Evolutionary conservation across 2,888 invertebrate genomes (phyloP), one percentile per base, ranked within the genome.

Genomic region (Perithous albicinctus): DNA sequence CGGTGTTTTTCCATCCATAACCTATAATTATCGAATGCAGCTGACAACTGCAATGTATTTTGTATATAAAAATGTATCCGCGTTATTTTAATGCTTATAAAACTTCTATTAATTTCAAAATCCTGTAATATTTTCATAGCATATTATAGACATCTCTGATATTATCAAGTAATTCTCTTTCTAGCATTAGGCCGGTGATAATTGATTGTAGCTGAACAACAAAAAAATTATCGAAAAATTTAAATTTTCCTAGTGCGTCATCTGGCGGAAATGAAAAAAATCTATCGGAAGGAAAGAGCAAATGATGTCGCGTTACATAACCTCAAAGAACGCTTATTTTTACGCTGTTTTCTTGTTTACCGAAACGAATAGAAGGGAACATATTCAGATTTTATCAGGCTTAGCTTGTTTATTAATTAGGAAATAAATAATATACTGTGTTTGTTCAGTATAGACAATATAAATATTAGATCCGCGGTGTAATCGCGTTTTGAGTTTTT

Each of bases 1-100:
- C 54, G 54, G 54, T 15, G 6, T 29, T 56, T 56, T 56, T n/a
- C 2, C 12, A 1, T n/a, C n/a, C 54, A 56, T 56, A 56, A 56
- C 54, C 54, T 56, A 56, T 56, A 56, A 26, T n/a, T 26, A 26
- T 1, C 1, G 12, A 54, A 12, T 26, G 1, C 26, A 8, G n/a
- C n/a, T n/a, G n/a, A n/a, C 12, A 48, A 20, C 48, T 6, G 20
- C 29, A 29, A 4, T 5, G 2, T 43, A 6, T 15, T 43, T 43
- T 43, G 0, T n/a, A 15, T 15, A 5, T 15, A 15, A 43, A 5
- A 43, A 43, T 43, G 1, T 1, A 29, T 29, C 2, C 29, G 29
- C 29, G 29, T 29, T 29, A 29, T 29, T n/a, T n/a, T n/a, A n/a
- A n/a, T n/a, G n/a, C n/a, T n/a, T n/a, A n/a, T n/a, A n/a, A n/a